Evolutionary conservation across 2,113 vertebrate genomes (phyloP), one percentile per base, ranked within the genome.

Genomic region (Caloenas nicobarica): DNA sequence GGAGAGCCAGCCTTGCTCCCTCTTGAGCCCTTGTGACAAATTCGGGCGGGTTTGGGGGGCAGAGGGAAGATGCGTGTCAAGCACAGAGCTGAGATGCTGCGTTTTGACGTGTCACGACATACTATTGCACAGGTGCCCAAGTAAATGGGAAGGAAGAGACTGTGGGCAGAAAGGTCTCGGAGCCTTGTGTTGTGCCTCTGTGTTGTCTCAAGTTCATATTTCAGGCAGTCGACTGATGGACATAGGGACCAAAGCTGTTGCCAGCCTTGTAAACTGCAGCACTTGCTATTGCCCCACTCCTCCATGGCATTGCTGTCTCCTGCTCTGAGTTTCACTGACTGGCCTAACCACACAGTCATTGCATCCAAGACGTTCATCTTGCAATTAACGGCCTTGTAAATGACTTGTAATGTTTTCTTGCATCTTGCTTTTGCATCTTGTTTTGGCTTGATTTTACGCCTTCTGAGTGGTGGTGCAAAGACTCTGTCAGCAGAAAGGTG

Each of bases 1-100:
- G 86, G 61, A 96, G 80, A 93, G 68, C 33, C 3, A 12, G 78
- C 74, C 76, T 94, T 8, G 0, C 88, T 91, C 65, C 88, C 57
- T 50, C 84, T 57, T 22, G 61, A 87, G 81, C 82, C 22, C 16
- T 74, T 81, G 77, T 88, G 85, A 79, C 61, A n/a, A 72, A 10
- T 31, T 23, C 1, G 1, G 44, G 65, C 2, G 5, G 31, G 76
- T 87, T 88, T 60, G 26, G 57, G 42, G 64, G 58, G 24, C 64
- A 51, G 36, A 79, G 86, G 85, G 91, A 60, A 66, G 73, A 34
- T 3, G 19, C 7, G 5, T 2, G 0, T 53, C 69, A 51, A 73
- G 86, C 36, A 4, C 56, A 0, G 6, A 86, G 78, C 51, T 2
- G 3, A 2, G 7, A 15, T 34, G 83, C 72, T 28, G 91, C 1